These are phyloP conservation scores for Globia sparganii DNA, from an alignment of 2,888 invertebrate species.

Conservation along the genomic window DNA sequence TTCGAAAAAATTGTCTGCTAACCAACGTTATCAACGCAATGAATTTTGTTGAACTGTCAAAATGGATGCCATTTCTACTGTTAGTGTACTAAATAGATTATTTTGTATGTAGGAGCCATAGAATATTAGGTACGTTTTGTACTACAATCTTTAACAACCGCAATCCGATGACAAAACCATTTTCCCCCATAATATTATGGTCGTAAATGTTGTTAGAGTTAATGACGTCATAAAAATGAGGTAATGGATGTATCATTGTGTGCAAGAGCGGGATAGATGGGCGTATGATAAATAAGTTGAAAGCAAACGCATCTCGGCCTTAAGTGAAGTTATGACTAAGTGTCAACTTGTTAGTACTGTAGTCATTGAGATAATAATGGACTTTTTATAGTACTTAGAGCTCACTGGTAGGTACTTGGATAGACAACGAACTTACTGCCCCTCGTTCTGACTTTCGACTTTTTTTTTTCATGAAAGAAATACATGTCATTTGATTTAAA, in stretches of 20 bases:
- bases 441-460: background rate
- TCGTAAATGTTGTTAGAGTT: conserved; percentile 9
- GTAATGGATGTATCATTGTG: conserved; percentile 30
- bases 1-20: no score
- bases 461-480: conserved; percentile 4
- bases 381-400: background rate
- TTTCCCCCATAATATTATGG: background rate
- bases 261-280: conserved; percentile 3
- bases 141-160: background rate
- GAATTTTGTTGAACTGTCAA: no score
- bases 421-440: background rate
- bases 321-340: conserved; percentile 40
- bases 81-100: background rate
- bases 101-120: background rate
- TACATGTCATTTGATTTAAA: conserved; percentile 9
- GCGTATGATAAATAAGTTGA: conserved; percentile 11
- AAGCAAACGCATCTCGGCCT: conserved; percentile 16
- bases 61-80: no score
- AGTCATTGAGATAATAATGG: conserved; percentile 4
- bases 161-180: background rate
- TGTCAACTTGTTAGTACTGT: conserved; percentile 16
- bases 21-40: no score
- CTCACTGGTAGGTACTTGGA: background rate
- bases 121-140: background rate
- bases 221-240: conserved; percentile 48